Evolutionary conservation across 2,888 invertebrate species (phyloP).

Genomic region (Pachydiplax longipennis): DNA sequence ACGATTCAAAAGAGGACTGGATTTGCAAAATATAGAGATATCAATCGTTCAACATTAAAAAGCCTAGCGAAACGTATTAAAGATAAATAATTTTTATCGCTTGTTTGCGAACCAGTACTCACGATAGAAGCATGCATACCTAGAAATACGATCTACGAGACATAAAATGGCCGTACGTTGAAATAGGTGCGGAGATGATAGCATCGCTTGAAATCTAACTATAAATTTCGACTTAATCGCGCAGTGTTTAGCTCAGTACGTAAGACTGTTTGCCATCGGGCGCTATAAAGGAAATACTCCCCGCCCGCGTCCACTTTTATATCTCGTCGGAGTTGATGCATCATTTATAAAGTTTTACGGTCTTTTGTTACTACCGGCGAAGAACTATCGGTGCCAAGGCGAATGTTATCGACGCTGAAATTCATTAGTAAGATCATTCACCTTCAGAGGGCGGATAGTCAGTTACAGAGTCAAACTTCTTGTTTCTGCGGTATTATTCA

Average conservation of each 20-base stretch:
- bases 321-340: not conserved
- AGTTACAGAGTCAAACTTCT: no score
- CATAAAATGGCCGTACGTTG: not conserved
- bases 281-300: not conserved
- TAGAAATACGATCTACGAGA: no score
- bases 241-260: not conserved
- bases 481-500: no score
- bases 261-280: not conserved
- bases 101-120: no score
- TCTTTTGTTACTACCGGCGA: not conserved
- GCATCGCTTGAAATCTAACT: not conserved
- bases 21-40: no score
- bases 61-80: no score
- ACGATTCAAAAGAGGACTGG: no score
- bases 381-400: not conserved
- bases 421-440: not conserved
- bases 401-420: not conserved
- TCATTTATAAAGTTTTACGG: not conserved
- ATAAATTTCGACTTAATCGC: not conserved
- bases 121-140: no score
- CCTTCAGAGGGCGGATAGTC: no score
- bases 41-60: no score
- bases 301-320: not conserved
- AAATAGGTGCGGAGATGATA: not conserved
- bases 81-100: no score